Base-by-base conservation (phyloP, 2,888 invertebrate species). In the Microplitis deprimator region DNA sequence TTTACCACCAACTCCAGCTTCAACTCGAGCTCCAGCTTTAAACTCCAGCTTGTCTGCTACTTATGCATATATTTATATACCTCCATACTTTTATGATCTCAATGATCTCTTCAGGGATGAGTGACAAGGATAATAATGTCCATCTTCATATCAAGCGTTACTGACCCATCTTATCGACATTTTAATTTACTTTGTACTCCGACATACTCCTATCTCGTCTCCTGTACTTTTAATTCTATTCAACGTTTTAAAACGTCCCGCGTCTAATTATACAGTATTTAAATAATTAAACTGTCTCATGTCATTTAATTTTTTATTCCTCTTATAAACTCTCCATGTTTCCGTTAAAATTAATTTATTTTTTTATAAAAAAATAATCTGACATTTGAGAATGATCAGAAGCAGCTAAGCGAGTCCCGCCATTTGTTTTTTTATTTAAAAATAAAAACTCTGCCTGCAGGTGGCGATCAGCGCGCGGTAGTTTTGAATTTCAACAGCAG, bases 61-160 rank as follows among this genome's bases (percentile, higher is more conserved):
- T 50, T 50, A 50, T 50, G 13, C 13, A 13, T 13, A 13, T 50
- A 13, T 50, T 50, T 50, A 50, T 50, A 50, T 50, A 13, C 8
- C 8, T 13, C 50, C 10, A 10, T 50, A 13, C 50, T 13, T 50
- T 50, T 8, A 50, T 50, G 3, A 50, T 50, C 50, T 50, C 50
- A 38, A 71, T 61, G 61, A 68, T 73, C 38, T 67, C 17, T 41
- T 73, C 65, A 40, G 16, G n/a, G 16, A 67, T 73, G 59, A 67
- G 7, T 73, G 73, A 73, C 73, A 73, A 50, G 10, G 73, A 73
- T 73, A 61, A 50, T 64, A 65, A 64, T 40, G 72, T 40, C 40
- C 16, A 29, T 72, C 41, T 50, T 73, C 64, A 65, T 50, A 59
- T 62, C 20, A 73, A 73, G 61, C 68, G 61, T 59, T 20, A 59